Conservation (phyloP, 2,888 invertebrate genomes). For the Synergus gifuensis region DNA sequence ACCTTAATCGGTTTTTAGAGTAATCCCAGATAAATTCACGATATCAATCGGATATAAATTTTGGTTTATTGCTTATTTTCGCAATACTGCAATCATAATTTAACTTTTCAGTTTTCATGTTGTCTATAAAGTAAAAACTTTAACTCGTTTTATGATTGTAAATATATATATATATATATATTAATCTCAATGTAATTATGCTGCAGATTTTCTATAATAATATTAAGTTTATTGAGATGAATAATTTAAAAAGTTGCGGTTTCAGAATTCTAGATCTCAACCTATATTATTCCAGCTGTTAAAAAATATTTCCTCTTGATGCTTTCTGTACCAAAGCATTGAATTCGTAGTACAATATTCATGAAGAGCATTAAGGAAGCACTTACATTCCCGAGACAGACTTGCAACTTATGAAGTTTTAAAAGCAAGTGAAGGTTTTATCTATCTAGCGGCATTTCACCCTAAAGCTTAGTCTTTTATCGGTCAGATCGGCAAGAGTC, state of each 20-base stretch:
- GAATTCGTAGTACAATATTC: not conserved
- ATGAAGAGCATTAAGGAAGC: not conserved
- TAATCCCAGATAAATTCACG: constrained; percentile 3
- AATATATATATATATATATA: not conserved
- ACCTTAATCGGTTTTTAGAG: not conserved
- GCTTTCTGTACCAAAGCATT: not conserved
- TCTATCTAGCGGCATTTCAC: not conserved
- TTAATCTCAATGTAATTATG: not conserved
- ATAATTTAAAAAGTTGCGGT: not conserved
- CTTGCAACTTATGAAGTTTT: constrained; percentile 21
- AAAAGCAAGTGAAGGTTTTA: not conserved
- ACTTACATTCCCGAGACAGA: not conserved
- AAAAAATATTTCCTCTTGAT: not conserved
- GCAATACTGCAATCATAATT: not conserved
- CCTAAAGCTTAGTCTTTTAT: constrained; percentile 6
- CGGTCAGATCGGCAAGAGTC: not conserved
- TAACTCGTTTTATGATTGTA: not conserved
- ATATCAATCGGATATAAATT: constrained; percentile 21
- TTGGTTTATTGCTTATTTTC: constrained; percentile 23
- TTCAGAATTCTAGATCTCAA: not conserved
- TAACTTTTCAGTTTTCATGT: not conserved
- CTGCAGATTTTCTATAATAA: not conserved
- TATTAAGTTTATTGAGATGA: not conserved
- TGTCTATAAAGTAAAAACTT: not conserved
- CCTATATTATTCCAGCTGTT: not conserved